Evolutionary conservation across 2,113 vertebrate genomes (phyloP).

Genomic region (Dasyornis broadbenti): DNA sequence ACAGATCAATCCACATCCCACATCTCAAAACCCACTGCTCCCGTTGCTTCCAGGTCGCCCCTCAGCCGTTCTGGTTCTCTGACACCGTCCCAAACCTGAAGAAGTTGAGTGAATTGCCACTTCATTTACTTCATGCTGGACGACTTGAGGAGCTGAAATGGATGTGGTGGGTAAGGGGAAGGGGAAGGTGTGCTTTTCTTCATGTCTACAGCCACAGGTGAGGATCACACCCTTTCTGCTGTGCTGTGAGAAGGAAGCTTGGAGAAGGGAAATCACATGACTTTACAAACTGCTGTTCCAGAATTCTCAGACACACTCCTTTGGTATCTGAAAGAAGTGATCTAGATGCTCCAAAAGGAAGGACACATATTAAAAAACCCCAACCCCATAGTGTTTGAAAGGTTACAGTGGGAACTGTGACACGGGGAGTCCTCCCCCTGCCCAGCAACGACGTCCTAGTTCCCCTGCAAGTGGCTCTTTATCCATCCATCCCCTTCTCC

Average conservation of each 20-base stretch:
- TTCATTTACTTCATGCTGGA: constrained; percentile 72
- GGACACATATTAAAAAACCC: neutral
- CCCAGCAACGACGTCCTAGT: too few relatives aligned
- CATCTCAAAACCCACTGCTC: neutral
- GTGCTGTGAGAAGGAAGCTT: neutral
- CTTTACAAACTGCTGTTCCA: neutral
- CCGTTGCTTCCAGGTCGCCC: constrained; percentile 61
- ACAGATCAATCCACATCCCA: neutral
- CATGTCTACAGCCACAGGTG: neutral
- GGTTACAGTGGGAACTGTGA: neutral
- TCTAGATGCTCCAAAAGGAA: neutral
- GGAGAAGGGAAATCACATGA: neutral
- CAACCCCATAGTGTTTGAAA: neutral
- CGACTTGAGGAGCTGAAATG: constrained; percentile 69
- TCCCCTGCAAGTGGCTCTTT: neutral
- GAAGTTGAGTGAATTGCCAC: constrained; percentile 79
- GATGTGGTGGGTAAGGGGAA: constrained; percentile 75
- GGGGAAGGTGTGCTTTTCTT: neutral
- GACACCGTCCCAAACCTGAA: constrained; percentile 70
- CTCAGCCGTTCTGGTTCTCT: constrained; percentile 82
- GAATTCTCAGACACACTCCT: neutral
- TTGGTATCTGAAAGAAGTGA: neutral
- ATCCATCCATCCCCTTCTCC: neutral
- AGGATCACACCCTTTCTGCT: neutral
- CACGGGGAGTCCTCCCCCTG: neutral